Percentiles rank a stretch among this genome's conserved stretches.
Conservation (phyloP, 2,797 vertebrate species). For the Helarctos malayanus region DNA sequence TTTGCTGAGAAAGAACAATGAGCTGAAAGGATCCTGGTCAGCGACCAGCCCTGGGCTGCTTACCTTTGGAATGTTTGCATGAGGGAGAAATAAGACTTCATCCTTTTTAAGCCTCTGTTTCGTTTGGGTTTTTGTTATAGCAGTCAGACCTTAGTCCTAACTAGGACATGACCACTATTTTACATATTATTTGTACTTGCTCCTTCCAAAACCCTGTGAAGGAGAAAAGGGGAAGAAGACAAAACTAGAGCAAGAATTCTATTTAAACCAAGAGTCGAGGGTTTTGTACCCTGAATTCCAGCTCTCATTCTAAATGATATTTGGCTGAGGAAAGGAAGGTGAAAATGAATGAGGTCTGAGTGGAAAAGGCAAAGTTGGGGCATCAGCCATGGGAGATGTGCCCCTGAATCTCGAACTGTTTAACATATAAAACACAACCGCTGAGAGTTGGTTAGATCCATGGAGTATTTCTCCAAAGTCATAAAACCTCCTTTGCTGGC, state of each 20-base stretch:
- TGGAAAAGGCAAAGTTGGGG: not conserved
- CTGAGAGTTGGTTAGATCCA: not conserved
- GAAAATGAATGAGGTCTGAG: not conserved
- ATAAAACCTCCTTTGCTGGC: not conserved
- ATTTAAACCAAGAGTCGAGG: not conserved
- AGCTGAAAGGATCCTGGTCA: not conserved
- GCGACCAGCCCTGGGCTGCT: rapidly evolving
- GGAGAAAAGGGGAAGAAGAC: not conserved
- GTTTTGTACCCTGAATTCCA: not conserved
- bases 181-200: not conserved
- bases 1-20: not conserved
- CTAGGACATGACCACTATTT: not conserved
- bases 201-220: not conserved
- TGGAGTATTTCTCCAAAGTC: not conserved
- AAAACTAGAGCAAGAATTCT: not conserved
- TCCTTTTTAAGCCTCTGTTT: not conserved
- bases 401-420: not conserved
- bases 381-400: not conserved
- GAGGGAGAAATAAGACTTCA: not conserved
- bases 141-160: not conserved
- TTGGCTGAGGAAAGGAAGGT: not conserved
- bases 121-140: not conserved
- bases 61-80: not conserved
- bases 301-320: not conserved
- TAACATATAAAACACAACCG: not conserved